These are phyloP conservation scores for Osmerus eperlanus DNA, from an alignment of 2,113 vertebrate species.

Conservation along the genomic window DNA sequence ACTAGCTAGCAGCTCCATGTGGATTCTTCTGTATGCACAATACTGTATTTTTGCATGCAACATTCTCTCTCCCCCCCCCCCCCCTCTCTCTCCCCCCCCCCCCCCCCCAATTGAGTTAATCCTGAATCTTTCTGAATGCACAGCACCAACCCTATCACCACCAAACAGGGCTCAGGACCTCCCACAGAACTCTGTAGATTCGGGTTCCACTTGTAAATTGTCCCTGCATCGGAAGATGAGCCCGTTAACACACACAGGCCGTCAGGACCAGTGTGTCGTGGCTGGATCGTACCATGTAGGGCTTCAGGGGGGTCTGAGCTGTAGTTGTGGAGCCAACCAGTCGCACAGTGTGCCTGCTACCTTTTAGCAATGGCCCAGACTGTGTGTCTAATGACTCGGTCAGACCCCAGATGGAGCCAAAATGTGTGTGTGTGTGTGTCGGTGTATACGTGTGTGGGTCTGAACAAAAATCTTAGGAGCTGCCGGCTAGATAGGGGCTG, in stretches of 20 bases:
- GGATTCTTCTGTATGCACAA: background rate
- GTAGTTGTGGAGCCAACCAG: conserved; percentile 23
- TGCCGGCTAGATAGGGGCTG: conserved; percentile 1
- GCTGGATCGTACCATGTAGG: conserved; percentile 4
- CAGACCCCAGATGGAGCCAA: background rate
- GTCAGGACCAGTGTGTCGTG: conserved; percentile 9
- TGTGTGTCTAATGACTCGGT: background rate
- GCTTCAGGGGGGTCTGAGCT: conserved; percentile 22
- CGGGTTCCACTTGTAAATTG: conserved; percentile 56
- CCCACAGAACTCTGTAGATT: conserved; percentile 40
- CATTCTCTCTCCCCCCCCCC: too few species aligned
- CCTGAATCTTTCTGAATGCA: conserved; percentile 15
- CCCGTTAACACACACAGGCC: conserved; percentile 49
- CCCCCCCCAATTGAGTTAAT: conserved; percentile 20
- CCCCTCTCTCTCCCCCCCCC: too few species aligned
- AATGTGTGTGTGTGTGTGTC: background rate
- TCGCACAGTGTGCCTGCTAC: background rate
- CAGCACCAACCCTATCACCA: background rate
- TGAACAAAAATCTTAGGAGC: background rate
- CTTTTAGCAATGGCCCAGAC: conserved; percentile 8
- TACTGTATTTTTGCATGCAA: too few species aligned
- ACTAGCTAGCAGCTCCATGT: conserved; percentile 19
- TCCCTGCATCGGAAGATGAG: conserved; percentile 46
- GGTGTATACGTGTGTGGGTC: conserved; percentile 1
- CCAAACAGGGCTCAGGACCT: conserved; percentile 29